Conservation (phyloP, 1,140 invertebrate species). For the Calephelis nemesis region DNA sequence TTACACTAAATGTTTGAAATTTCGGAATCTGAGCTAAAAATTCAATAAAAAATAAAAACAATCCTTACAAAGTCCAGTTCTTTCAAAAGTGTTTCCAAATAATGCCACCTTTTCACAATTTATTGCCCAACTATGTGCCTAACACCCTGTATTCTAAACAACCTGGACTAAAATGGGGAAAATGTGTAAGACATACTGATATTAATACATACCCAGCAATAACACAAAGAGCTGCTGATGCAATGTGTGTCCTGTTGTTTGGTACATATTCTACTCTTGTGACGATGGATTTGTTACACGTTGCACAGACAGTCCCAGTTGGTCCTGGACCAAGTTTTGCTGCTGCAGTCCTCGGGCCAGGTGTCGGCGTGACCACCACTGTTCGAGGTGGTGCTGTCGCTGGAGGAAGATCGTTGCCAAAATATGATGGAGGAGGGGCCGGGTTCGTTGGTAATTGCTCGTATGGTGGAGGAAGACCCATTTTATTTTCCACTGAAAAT, state of each 20-base stretch:
- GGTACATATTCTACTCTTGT: constrained; percentile 63
- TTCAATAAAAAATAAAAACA: too few relatives aligned
- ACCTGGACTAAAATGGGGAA: too few relatives aligned
- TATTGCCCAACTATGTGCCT: too few relatives aligned
- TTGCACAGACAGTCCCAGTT: constrained; percentile 60
- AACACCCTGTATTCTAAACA: too few relatives aligned
- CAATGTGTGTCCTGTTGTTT: constrained; percentile 64
- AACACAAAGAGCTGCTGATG: constrained; percentile 64
- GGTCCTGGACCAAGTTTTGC: constrained; percentile 58
- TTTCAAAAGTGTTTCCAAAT: too few relatives aligned
- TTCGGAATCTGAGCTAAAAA: too few relatives aligned
- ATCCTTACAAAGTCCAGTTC: too few relatives aligned
- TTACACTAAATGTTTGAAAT: too few relatives aligned
- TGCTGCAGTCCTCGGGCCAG: constrained; percentile 28
- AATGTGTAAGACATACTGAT: too few relatives aligned
- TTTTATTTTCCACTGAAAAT: constrained; percentile 72
- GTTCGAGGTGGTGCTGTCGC: constrained; percentile 46
- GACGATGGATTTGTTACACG: constrained; percentile 61
- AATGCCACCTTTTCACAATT: too few relatives aligned
- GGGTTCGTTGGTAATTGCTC: constrained; percentile 54
- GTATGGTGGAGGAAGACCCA: constrained; percentile 66
- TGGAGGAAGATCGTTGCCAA: constrained; percentile 55
- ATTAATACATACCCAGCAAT: constrained; percentile 54
- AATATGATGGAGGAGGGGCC: constrained; percentile 65
- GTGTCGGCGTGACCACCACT: constrained; percentile 49